Conservation (phyloP, 2,888 invertebrate genomes). For the Cosmia trapezina region DNA sequence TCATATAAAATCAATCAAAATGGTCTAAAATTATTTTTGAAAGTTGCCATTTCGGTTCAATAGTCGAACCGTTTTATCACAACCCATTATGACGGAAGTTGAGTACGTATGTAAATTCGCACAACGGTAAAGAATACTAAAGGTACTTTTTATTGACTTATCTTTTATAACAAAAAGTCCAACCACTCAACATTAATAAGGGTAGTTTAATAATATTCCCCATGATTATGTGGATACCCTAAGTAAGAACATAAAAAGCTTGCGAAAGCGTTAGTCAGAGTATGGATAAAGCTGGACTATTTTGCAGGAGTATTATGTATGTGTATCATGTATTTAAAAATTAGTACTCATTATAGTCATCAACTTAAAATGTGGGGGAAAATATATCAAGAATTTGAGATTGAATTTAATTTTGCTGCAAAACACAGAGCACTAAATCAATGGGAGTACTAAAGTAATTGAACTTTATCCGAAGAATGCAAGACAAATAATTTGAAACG, state of each 20-base stretch:
- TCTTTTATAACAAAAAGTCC: slow-evolving; percentile 12
- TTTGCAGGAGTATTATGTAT: slow-evolving; percentile 40
- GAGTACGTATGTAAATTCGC: background rate
- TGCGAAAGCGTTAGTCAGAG: slow-evolving; percentile 58
- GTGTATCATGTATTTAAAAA: slow-evolving; percentile 42
- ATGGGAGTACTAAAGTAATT: background rate
- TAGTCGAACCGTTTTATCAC: background rate
- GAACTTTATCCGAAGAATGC: background rate
- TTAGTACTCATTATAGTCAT: slow-evolving; percentile 11
- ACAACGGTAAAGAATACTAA: background rate
- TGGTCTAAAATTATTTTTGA: background rate
- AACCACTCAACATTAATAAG: slow-evolving; percentile 39
- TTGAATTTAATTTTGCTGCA: slow-evolving; percentile 18
- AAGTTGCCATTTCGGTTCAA: background rate
- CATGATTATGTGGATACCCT: slow-evolving; percentile 24
- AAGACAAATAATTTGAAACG: background rate
- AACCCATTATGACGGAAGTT: background rate
- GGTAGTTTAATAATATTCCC: slow-evolving; percentile 39
- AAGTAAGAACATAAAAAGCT: slow-evolving; percentile 50
- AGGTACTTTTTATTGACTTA: background rate
- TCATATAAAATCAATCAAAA: background rate
- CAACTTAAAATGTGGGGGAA: background rate
- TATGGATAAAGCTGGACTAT: slow-evolving; percentile 55
- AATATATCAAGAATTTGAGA: slow-evolving; percentile 12
- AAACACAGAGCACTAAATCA: slow-evolving; percentile 28